Evolutionary conservation across 2,797 vertebrate species (phyloP), one percentile per base, ranked within the genome.

Genomic region (Hephaestus fuliginosus): DNA sequence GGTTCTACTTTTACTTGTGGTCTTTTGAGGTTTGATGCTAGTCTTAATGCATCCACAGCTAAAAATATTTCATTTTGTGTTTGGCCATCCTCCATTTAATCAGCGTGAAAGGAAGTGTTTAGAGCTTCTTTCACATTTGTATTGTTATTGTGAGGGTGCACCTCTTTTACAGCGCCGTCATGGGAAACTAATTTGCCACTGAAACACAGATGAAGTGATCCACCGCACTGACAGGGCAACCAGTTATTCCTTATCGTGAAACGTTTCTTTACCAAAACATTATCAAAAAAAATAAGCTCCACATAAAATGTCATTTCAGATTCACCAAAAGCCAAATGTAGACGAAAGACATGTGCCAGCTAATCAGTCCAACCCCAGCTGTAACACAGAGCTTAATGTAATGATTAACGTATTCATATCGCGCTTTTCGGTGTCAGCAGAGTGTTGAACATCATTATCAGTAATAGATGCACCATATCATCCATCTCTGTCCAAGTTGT

Each of bases 1-100:
- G 36, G 8, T 39, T 70, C 57, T 17, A 22, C 2, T 41, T 33
- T 57, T 7, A 39, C 41, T 62, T 1, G 17, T 61, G 17, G 33
- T 62, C 62, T 73, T 53, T 39, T 70, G 20, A 17, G 53, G 28
- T 70, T 70, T 74, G 20, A 52, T 61, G 36, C 15, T 44, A 57
- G 28, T 60, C 41, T 41, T 30, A 10, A 36, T 65, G 15, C 10
- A 46, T 62, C n/a, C 13, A 14, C 10, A 62, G 17, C 10, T 63
- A 44, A 72, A 53, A 39, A 13, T 55, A 7, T n/a, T 14, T 33
- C 2, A 1, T 9, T 71, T 20, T 30, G 1, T 62, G 55, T 48
- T 68, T 20, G 44, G 20, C 11, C 18, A 57, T 55, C 22, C 39
- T 60, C 2, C 17, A 30, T 71, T 28, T 60, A 44, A 46, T 52